Percentiles rank a stretch among this genome's conserved stretches.
Evolutionary conservation across 2,797 vertebrate genomes (phyloP).

Genomic region (Petrocephalus sullivani): DNA sequence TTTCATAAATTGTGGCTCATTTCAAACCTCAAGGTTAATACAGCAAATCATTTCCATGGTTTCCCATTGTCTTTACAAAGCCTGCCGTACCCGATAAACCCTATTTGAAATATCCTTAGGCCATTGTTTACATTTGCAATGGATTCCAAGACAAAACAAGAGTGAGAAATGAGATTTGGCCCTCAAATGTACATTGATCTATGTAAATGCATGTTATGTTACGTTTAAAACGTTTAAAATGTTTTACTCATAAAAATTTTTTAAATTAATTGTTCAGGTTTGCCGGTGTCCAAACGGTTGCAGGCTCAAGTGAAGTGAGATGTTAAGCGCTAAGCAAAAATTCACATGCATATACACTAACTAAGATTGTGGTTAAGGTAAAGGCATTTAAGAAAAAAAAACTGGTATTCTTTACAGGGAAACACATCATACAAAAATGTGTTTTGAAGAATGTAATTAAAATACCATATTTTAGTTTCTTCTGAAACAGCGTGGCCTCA

Average conservation of each 20-base stretch:
- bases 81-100: not conserved
- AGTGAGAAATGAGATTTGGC: not conserved
- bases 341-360: not conserved
- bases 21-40: not conserved
- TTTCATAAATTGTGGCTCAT: not conserved
- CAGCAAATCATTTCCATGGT: not conserved
- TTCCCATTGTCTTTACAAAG: not conserved
- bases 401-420: not conserved
- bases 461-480: not conserved
- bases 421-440: not conserved
- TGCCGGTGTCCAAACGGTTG: not conserved
- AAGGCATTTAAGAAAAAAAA: not conserved
- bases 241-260: not conserved
- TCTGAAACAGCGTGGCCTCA: not conserved
- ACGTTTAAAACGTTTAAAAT: not conserved
- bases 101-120: not conserved
- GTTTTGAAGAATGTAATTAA: not conserved
- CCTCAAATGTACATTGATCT: not conserved
- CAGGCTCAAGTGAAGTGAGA: not conserved
- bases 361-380: not conserved
- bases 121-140: not conserved
- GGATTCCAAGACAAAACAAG: not conserved
- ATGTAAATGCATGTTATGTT: not conserved
- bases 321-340: not conserved
- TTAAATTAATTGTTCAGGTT: not conserved